A percentile compares a stretch with the other conserved stretches of the same genome.
phyloP scores from a whole-genome alignment of 2,113 vertebrate species.

The Probosciger aterrimus region DNA sequence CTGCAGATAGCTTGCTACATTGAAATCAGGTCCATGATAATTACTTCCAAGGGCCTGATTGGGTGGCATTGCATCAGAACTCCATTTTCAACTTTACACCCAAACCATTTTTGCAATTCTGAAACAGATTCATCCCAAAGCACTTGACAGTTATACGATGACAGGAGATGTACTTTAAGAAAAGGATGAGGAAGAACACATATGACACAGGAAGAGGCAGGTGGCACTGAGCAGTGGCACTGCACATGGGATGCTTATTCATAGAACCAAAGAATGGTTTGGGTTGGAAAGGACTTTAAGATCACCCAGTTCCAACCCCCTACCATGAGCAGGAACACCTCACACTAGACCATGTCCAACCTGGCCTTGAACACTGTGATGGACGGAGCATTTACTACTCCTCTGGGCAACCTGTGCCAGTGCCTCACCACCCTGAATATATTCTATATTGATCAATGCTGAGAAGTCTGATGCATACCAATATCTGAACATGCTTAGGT shows the following conservation, averaged over 20 bases:
- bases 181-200: background rate
- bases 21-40: constrained; percentile 38
- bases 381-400: background rate
- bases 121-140: background rate
- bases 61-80: background rate
- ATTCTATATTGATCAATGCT: background rate
- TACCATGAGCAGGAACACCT: background rate
- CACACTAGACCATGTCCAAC: background rate
- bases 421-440: background rate
- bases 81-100: background rate
- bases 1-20: background rate
- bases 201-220: background rate
- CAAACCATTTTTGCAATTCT: background rate
- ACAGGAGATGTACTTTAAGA: background rate
- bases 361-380: background rate
- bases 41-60: background rate
- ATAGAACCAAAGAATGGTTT: background rate
- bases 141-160: background rate
- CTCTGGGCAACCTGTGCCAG: background rate
- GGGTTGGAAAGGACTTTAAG: background rate
- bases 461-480: background rate
- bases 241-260: background rate
- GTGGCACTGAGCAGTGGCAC: background rate
- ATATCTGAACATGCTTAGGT: background rate
- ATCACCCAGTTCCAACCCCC: background rate